A percentile compares a stretch with the other conserved stretches of the same genome.
Evolutionary conservation across 2,797 vertebrate genomes (phyloP).

Genomic region (Centroberyx gerrardi): DNA sequence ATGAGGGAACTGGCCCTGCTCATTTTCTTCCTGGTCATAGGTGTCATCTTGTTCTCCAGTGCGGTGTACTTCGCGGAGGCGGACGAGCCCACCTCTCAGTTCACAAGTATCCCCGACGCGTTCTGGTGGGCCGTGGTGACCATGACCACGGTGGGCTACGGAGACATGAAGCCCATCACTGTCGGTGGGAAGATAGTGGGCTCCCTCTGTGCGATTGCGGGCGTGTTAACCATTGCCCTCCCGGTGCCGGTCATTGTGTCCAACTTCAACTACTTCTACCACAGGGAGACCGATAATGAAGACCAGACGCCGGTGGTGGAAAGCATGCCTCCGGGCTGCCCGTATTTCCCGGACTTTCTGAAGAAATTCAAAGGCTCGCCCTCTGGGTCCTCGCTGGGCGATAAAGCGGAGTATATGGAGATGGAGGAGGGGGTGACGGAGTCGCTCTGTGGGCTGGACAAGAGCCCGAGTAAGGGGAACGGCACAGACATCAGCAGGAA

Average conservation of each 20-base stretch:
- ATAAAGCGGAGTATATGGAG: conserved; percentile 98
- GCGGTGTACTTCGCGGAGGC: conserved; percentile 99
- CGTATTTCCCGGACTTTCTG: conserved; percentile 94
- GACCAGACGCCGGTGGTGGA: conserved; percentile 92
- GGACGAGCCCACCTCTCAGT: conserved; percentile 96
- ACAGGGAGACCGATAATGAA: conserved; percentile 97
- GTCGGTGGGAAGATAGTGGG: conserved; percentile 99
- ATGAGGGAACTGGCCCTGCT: conserved; percentile 98
- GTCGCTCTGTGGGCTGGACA: conserved; percentile 95
- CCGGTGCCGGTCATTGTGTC: conserved; percentile 99
- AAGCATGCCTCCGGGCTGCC: conserved; percentile 87
- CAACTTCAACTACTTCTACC: conserved; percentile 99
- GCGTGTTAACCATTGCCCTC: conserved; percentile 98
- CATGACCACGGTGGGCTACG: conserved; percentile 99
- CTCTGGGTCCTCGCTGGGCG: conserved; percentile 92
- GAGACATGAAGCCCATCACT: conserved; percentile 99
- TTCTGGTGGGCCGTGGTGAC: conserved; percentile 99
- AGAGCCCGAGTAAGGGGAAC: conserved; percentile 93
- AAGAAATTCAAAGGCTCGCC: conserved; percentile 94
- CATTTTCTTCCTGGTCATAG: conserved; percentile 99
- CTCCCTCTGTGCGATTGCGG: conserved; percentile 97
- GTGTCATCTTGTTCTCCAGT: conserved; percentile 98
- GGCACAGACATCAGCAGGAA: conserved; percentile 95
- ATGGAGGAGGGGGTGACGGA: conserved; percentile 99
- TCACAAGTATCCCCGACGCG: conserved; percentile 98